These are phyloP conservation scores for Thyatira batis DNA, from an alignment of 2,888 invertebrate genomes.

Conservation along the genomic window DNA sequence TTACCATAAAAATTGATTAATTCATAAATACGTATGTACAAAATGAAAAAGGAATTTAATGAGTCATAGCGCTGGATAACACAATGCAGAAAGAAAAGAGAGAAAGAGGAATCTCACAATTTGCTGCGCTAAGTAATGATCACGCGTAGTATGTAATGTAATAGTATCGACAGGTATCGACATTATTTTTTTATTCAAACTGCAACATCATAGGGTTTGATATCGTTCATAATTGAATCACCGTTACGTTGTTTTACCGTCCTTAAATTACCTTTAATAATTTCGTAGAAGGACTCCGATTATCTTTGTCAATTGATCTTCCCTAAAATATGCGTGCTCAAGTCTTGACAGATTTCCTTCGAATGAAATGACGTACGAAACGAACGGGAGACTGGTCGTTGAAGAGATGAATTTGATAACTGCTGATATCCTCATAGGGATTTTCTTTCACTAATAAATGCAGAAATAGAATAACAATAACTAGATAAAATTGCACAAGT, in stretches of 20 bases:
- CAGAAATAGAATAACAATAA: background rate
- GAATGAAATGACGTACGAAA: slow-evolving; percentile 41
- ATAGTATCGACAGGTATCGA: background rate
- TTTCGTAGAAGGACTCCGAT: background rate
- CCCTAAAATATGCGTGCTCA: slow-evolving; percentile 38
- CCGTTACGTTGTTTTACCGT: background rate
- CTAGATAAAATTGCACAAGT: background rate
- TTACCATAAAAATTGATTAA: too few species aligned
- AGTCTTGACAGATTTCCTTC: slow-evolving; percentile 41
- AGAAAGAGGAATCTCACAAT: background rate
- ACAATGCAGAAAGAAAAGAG: background rate
- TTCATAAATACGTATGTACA: too few species aligned
- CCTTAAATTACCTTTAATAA: background rate
- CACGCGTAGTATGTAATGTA: background rate
- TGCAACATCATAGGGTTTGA: background rate
- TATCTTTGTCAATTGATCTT: background rate
- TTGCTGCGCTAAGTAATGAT: background rate
- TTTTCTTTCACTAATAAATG: background rate
- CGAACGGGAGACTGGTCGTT: slow-evolving; percentile 18
- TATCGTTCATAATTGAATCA: background rate
- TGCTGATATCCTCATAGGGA: background rate
- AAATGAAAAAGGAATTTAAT: too few species aligned
- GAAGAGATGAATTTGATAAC: slow-evolving; percentile 21
- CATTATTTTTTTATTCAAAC: background rate
- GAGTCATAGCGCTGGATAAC: background rate